Conservation (phyloP, 2,888 invertebrate genomes). For the Scaeva pyrastri region DNA sequence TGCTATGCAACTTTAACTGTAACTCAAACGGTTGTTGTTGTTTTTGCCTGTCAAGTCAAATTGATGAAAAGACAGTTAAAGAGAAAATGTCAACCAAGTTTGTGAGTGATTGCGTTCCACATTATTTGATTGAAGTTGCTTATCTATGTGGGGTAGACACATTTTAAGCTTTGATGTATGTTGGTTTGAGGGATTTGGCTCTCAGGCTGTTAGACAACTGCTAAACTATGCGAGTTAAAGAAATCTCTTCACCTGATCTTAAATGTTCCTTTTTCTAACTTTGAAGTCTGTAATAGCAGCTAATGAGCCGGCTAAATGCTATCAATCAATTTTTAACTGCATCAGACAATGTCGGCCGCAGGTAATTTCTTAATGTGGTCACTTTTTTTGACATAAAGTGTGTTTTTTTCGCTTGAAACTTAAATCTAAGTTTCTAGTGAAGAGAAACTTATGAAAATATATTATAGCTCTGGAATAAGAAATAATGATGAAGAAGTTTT, state of each 20-base stretch:
- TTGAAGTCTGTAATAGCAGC: constrained; percentile 19
- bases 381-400: not conserved
- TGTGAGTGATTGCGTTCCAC: constrained; percentile 76
- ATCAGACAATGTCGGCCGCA: not conserved
- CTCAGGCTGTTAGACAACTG: constrained; percentile 3
- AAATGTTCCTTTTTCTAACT: constrained; percentile 7
- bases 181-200: constrained; percentile 14
- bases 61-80: constrained; percentile 30
- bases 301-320: constrained; percentile 48
- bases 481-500: too few relatives aligned
- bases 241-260: constrained; percentile 26
- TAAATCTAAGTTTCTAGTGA: too few relatives aligned
- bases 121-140: constrained; percentile 64
- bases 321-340: constrained; percentile 55
- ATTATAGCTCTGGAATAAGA: too few relatives aligned
- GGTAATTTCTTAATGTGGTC: not conserved
- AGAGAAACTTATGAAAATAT: too few relatives aligned
- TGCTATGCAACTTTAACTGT: not conserved
- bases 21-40: too few relatives aligned
- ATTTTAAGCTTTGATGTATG: constrained; percentile 6
- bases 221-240: constrained; percentile 11
- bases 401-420: not conserved
- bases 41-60: not conserved
- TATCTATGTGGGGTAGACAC: constrained; percentile 41
- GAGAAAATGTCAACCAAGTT: constrained; percentile 76